Conservation (phyloP, 2,113 vertebrate genomes). For the Cyphotilapia sp. region DNA sequence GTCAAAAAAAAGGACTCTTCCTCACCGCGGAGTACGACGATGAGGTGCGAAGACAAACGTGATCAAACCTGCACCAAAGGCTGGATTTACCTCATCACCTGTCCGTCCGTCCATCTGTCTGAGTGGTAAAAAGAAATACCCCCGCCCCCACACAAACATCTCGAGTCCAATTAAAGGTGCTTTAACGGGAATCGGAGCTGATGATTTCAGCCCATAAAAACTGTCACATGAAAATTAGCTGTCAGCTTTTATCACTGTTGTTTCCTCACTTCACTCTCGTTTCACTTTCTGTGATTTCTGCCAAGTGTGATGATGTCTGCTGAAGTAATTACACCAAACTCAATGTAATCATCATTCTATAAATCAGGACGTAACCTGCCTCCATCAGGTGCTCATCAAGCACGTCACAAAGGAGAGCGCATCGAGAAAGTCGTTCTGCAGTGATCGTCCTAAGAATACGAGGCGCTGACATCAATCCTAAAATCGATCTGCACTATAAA, state of each 20-base stretch:
- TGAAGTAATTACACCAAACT: slow-evolving; percentile 47
- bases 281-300: slow-evolving; percentile 33
- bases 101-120: not conserved
- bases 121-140: not conserved
- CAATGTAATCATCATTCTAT: slow-evolving; percentile 28
- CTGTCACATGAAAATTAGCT: slow-evolving; percentile 51
- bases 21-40: not conserved
- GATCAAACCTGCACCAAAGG: not conserved
- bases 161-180: slow-evolving; percentile 15
- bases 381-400: slow-evolving; percentile 11
- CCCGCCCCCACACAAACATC: not conserved
- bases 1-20: slow-evolving; percentile 45
- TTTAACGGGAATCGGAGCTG: slow-evolving; percentile 25
- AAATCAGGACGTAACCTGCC: slow-evolving; percentile 28
- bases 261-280: slow-evolving; percentile 23
- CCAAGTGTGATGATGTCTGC: slow-evolving; percentile 36
- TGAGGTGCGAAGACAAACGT: not conserved
- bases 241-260: slow-evolving; percentile 49
- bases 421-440: not conserved
- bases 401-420: not conserved
- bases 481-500: not conserved
- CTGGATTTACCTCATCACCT: not conserved
- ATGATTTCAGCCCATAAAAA: slow-evolving; percentile 45
- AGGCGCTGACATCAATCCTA: not conserved
- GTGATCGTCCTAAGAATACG: too few relatives aligned